Conservation (phyloP, 2,113 vertebrate species). For the Alaudala cheleensis region DNA sequence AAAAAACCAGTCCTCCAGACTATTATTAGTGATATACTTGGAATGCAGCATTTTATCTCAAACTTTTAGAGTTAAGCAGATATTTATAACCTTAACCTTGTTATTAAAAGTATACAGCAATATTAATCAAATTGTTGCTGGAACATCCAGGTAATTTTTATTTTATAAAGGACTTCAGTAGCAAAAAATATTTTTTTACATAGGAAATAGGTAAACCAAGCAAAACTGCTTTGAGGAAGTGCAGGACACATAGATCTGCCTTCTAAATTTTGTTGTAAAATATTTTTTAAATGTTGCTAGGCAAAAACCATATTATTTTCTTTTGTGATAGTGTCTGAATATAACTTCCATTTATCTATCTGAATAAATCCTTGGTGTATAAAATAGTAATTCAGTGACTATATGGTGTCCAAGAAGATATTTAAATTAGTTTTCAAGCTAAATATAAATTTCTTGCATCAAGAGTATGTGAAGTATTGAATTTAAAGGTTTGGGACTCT, state of each 20-base stretch:
- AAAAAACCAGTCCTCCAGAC: neutral
- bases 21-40: neutral
- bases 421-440: neutral
- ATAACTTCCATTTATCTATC: neutral
- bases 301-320: neutral
- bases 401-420: neutral
- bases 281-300: neutral
- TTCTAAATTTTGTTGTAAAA: neutral
- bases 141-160: neutral
- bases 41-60: neutral
- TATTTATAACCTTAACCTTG: neutral
- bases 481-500: neutral
- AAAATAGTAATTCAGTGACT: neutral
- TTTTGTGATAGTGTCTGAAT: neutral
- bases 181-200: neutral
- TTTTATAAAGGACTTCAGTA: neutral
- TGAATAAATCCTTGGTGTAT: neutral
- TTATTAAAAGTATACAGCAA: neutral
- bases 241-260: rapidly evolving
- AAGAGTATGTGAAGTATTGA: neutral
- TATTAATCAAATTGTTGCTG: neutral
- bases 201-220: neutral
- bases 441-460: neutral
- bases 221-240: neutral
- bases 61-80: neutral